Percentiles rank a stretch among this genome's conserved stretches.
These are phyloP conservation scores for Petromus typicus DNA, from an alignment of 2,113 vertebrate genomes.

Conservation along the genomic window DNA sequence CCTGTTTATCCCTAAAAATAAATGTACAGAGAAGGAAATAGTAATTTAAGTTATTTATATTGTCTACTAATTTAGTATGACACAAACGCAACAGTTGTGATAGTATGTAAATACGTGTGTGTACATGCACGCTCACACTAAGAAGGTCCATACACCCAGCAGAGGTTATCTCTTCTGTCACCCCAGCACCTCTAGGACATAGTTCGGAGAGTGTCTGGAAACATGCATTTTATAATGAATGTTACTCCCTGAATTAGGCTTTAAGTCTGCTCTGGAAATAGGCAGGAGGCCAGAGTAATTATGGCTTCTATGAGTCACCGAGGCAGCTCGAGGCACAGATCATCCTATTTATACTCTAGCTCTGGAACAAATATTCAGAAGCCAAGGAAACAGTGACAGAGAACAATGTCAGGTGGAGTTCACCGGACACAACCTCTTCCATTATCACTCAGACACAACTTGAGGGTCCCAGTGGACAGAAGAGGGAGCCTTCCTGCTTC, in stretches of 20 bases:
- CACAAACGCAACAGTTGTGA: not conserved
- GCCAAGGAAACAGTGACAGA: constrained; percentile 65
- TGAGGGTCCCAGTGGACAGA: constrained; percentile 16
- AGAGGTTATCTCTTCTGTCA: constrained; percentile 4
- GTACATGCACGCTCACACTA: not conserved
- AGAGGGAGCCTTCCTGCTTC: constrained; percentile 8
- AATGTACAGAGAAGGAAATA: not conserved
- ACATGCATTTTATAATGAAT: constrained; percentile 72
- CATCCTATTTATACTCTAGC: constrained; percentile 77
- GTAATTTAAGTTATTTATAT: not conserved
- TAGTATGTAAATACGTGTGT: not conserved
- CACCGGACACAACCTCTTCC: constrained; percentile 49
- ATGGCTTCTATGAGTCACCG: constrained; percentile 75
- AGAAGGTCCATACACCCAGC: not conserved
- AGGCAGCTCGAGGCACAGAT: constrained; percentile 53
- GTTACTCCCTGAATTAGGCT: constrained; percentile 75
- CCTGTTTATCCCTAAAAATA: constrained; percentile 57
- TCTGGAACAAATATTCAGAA: constrained; percentile 59
- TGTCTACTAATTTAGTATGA: not conserved
- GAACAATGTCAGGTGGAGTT: constrained; percentile 56
- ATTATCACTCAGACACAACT: constrained; percentile 48
- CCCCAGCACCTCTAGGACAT: constrained; percentile 54
- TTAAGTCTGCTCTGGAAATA: constrained; percentile 79
- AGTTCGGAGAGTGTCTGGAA: constrained; percentile 50
- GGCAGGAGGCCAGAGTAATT: constrained; percentile 77